phyloP scores from a whole-genome alignment of 2,797 vertebrate genomes.

The Australoheros facetus region DNA sequence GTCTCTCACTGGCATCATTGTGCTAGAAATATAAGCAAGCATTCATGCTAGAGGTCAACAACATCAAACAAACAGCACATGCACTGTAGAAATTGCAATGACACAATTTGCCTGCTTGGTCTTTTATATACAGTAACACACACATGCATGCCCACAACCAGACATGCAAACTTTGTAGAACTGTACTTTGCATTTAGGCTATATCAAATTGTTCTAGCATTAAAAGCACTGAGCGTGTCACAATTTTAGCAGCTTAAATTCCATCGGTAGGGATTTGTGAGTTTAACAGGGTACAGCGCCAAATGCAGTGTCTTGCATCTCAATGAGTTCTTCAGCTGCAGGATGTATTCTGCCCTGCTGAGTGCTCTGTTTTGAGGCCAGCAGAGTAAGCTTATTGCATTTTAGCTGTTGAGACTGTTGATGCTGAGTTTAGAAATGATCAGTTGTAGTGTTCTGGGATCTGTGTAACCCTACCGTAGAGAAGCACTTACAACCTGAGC shows the following conservation, averaged over 20 bases:
- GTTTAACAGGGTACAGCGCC: conserved; percentile 66
- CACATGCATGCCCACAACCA: background rate
- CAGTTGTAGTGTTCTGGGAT: conserved; percentile 52
- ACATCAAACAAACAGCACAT: conserved; percentile 25
- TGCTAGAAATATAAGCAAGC: conserved; percentile 7
- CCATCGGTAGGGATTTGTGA: conserved; percentile 69
- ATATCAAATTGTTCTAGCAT: conserved; percentile 65
- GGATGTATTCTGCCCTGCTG: conserved; percentile 68
- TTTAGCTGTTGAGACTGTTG: conserved; percentile 63
- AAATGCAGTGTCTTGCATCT: conserved; percentile 66
- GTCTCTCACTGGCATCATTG: background rate
- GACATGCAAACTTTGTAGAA: conserved; percentile 34
- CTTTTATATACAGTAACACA: conserved; percentile 24
- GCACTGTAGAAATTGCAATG: conserved; percentile 9
- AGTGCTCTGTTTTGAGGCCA: conserved; percentile 64
- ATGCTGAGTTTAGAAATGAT: conserved; percentile 64
- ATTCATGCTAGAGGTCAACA: conserved; percentile 20
- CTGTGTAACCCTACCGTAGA: conserved; percentile 38
- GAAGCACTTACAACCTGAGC: conserved; percentile 42
- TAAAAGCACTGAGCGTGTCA: conserved; percentile 67
- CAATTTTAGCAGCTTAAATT: conserved; percentile 72
- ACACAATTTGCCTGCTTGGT: conserved; percentile 7
- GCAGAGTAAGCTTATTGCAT: conserved; percentile 65
- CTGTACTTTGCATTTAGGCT: conserved; percentile 56
- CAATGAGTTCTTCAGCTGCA: conserved; percentile 72